Evolutionary conservation across 2,888 invertebrate species (phyloP), one percentile per base, ranked within the genome.

Genomic region (Synanthedon tipuliformis): DNA sequence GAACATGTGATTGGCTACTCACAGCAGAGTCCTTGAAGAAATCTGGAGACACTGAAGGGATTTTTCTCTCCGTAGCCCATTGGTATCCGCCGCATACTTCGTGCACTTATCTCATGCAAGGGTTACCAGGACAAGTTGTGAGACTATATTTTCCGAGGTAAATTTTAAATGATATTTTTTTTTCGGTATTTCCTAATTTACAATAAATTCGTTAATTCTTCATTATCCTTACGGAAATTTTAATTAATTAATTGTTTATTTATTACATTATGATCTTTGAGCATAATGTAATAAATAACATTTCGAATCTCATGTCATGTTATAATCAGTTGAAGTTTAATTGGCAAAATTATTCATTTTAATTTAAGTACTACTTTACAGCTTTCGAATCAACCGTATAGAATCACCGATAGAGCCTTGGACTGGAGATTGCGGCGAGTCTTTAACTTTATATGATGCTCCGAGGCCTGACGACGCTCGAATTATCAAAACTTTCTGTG

Each of bases 61-160:
- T 96, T 61, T 96, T 96, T 78, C 88, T 96, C 16, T 95, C 95
- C 1, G 95, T 96, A 12, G 95, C 95, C 0, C 96, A 96, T 71
- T 97, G 96, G 96, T 97, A 97, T 73, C 96, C 96, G 0, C 95
- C 96, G 0, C 95, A 95, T 71, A 97, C 96, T 0, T 94, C 94
- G 12, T 97, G 96, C 79, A 95, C 95, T 48, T 97, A 97, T 74
- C 89, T 95, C 61, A 94, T 96, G 86, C 93, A 94, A 73, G 96
- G 96, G 0, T 90, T 93, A 50, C 91, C 92, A 3, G 95, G 95
- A 11, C 96, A 96, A 81, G 93, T 96, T 53, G 95, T 96, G 11
- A 89, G 96, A 55, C 88, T 97, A 4, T 96, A 96, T 77, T 97
- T 97, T 73, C 95, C 96, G 53, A 94, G 94, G 93, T 94, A 73